Evolutionary conservation across 2,888 invertebrate genomes (phyloP).

Genomic region (Poecilobothrus nobilitatus): DNA sequence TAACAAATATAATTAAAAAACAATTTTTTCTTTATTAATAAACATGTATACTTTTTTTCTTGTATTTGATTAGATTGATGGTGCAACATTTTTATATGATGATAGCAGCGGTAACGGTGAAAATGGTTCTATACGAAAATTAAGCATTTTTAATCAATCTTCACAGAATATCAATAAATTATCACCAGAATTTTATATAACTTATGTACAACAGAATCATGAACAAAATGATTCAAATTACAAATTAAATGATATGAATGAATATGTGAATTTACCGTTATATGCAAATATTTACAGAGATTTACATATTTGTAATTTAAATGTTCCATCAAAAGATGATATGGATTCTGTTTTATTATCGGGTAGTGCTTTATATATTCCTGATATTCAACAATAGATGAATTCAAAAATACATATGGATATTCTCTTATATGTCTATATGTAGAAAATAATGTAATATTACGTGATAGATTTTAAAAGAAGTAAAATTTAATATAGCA

Average conservation of each 20-base stretch:
- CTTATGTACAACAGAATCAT: slow-evolving; percentile 23
- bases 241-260: slow-evolving; percentile 12
- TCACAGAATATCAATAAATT: slow-evolving; percentile 23
- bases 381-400: slow-evolving; percentile 29
- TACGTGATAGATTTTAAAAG: too few species aligned
- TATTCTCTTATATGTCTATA: too few species aligned
- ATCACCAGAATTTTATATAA: slow-evolving; percentile 29
- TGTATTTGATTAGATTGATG: slow-evolving; percentile 31
- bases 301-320: slow-evolving; percentile 35
- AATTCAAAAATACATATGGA: too few species aligned
- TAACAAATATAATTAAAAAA: too few species aligned
- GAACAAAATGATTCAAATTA: slow-evolving; percentile 9
- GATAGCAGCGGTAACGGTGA: background rate
- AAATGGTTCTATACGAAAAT: slow-evolving; percentile 21
- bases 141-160: slow-evolving; percentile 24
- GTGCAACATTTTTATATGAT: slow-evolving; percentile 26
- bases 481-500: too few species aligned
- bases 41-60: too few species aligned
- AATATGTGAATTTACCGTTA: slow-evolving; percentile 30
- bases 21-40: too few species aligned
- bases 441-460: too few species aligned
- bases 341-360: slow-evolving; percentile 35
- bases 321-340: slow-evolving; percentile 29
- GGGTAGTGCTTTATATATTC: slow-evolving; percentile 39
- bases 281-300: slow-evolving; percentile 35